Evolutionary conservation across 2,797 vertebrate species (phyloP), one percentile per base, ranked within the genome.

Genomic region (Neopelma chrysocephalum): DNA sequence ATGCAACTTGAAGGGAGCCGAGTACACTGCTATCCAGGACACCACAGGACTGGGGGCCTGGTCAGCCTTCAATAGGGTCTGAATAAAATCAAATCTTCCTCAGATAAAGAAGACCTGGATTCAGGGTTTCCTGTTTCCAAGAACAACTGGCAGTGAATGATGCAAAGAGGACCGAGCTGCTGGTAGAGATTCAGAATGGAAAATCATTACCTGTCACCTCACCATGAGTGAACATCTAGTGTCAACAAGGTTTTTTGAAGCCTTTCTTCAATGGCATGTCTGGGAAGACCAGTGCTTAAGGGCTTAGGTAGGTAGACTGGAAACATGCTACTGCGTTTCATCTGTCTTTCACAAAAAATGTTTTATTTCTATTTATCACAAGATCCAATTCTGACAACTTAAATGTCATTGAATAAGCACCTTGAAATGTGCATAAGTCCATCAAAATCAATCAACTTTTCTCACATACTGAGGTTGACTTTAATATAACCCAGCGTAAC

Each of bases 1-100:
- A 2, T 16, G 50, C 29, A 73, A 10, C 34, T 72, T 57, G 31
- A 42, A 50, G 18, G 34, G 34, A 87, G 8, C 7, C 0, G 0
- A 40, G 22, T 4, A 19, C 3, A 4, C 20, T 43, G n/a, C 20
- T 64, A 38, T 4, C 21, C 32, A 72, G 47, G 32, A 27, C 16
- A 31, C 27, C 38, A 57, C 6, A 70, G 23, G 29, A 27, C 16
- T 48, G n/a, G 16, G 34, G n/a, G 9, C 3, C 16, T 68, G 19
- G 8, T 12, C 31, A 51, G 6, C 10, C 29, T 79, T 42, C 26
- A 36, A 0, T 3, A 45, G 0, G 0, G 7, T 32, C 65, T 48
- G 45, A 75, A 73, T 9, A 6, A 77, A 86, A 73, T 25, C 8
- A 86, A 58, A 64, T 45, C 31, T 32, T 34, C 36, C 29, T 50